These are phyloP conservation scores for Eptatretus atami DNA, from an alignment of 2,797 vertebrate genomes.

Conservation along the genomic window DNA sequence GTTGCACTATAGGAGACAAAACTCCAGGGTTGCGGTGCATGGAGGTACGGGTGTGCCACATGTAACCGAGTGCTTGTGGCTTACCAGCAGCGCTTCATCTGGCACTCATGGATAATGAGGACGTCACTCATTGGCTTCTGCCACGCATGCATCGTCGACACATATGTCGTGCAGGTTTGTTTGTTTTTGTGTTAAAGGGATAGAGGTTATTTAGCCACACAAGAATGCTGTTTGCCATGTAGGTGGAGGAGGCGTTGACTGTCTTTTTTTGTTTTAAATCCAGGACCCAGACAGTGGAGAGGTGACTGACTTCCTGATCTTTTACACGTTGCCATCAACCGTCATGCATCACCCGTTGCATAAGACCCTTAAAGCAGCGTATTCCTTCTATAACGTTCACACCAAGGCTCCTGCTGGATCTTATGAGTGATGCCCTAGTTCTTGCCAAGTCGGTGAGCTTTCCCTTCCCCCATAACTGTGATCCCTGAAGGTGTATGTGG, in stretches of 20 bases:
- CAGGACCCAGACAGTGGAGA: conserved; percentile 17
- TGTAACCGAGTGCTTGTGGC: conserved; percentile 36
- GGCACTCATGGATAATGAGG: conserved; percentile 47
- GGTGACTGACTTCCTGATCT: conserved; percentile 76
- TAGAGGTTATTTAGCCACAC: too few species aligned
- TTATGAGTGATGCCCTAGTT: conserved; percentile 84
- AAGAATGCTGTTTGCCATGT: too few species aligned
- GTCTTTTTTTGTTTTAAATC: neutral
- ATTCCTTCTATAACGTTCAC: conserved; percentile 95
- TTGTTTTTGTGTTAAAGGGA: neutral
- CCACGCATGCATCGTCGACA: conserved; percentile 78
- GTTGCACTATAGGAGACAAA: conserved; percentile 29
- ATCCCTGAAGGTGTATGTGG: neutral
- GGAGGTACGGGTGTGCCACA: conserved; percentile 39
- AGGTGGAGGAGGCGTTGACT: neutral
- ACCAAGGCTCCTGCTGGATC: conserved; percentile 62
- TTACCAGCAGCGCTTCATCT: conserved; percentile 61
- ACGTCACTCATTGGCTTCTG: conserved; percentile 75
- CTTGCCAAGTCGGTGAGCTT: conserved; percentile 60
- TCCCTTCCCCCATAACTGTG: neutral
- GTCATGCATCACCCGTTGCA: conserved; percentile 94
- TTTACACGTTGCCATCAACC: conserved; percentile 85
- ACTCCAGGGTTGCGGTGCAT: conserved; percentile 41
- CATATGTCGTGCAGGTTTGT: conserved; percentile 60
- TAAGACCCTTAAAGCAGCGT: conserved; percentile 86